These are phyloP conservation scores for Clytia hemisphaerica DNA, from an alignment of 30 jellyfish, hydroid and myxozoan genomes.

Conservation along the genomic window DNA sequence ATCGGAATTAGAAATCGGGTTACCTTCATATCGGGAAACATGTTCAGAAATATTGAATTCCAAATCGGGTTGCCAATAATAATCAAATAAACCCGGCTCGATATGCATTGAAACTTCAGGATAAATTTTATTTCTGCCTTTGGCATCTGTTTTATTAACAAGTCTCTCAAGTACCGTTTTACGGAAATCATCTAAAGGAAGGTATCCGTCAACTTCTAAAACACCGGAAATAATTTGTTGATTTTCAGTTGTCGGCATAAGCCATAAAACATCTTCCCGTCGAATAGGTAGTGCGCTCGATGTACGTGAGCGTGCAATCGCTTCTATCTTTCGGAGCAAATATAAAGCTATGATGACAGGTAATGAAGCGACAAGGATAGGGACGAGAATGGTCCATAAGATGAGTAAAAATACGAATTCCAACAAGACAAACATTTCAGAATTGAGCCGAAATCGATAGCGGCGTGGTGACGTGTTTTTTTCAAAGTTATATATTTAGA, in stretches of 20 bases:
- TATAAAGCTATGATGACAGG: background rate
- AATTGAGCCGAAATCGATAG: no score
- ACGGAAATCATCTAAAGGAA: no score
- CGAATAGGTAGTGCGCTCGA: conserved; percentile 43
- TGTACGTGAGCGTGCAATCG: background rate
- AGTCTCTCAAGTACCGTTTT: no score
- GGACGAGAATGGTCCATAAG: background rate
- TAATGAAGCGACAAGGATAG: background rate
- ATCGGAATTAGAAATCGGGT: no score
- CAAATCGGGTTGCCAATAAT: conserved; percentile 55
- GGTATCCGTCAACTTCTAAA: conserved; percentile 35
- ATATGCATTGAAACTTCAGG: conserved; percentile 27
- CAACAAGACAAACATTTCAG: no score
- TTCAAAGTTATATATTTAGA: no score
- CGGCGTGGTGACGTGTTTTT: no score
- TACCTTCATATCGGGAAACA: no score
- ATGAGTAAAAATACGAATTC: background rate
- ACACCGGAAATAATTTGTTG: conserved; percentile 59
- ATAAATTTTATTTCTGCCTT: conserved; percentile 30
- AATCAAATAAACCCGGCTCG: conserved; percentile 37
- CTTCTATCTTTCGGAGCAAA: conserved; percentile 19
- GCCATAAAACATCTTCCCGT: conserved; percentile 60
- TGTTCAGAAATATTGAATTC: conserved; percentile 41
- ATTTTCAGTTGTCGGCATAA: conserved; percentile 47
- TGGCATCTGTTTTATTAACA: no score